Evolutionary conservation across 2,113 vertebrate species (phyloP).

Genomic region (Elephas maximus): DNA sequence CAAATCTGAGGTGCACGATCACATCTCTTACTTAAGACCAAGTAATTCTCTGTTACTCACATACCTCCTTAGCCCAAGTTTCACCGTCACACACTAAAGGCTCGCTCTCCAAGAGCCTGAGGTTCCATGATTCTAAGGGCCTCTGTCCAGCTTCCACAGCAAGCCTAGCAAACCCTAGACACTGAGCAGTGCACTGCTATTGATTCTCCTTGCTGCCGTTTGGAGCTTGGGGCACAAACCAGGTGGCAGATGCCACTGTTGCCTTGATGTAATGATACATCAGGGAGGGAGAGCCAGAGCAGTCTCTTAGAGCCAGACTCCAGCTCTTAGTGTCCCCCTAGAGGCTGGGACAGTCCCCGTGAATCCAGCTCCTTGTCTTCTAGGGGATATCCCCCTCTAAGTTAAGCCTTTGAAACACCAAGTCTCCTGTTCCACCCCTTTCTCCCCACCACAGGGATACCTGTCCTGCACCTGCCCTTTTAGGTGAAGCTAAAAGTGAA

Average conservation of each 20-base stretch:
- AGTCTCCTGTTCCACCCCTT: not conserved
- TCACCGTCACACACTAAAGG: not conserved
- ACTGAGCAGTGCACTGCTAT: fast-evolving
- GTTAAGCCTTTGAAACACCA: not conserved
- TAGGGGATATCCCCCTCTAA: not conserved
- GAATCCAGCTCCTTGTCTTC: not conserved
- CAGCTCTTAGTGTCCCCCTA: not conserved
- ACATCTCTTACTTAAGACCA: not conserved
- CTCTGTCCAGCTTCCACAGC: not conserved
- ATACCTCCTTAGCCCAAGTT: not conserved
- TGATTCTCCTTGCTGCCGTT: fast-evolving
- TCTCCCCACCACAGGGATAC: too few relatives aligned
- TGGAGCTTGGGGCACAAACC: not conserved
- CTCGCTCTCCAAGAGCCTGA: not conserved
- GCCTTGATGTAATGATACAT: fast-evolving
- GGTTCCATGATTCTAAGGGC: not conserved
- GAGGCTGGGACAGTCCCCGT: too few relatives aligned
- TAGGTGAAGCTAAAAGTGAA: not conserved
- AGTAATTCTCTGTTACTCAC: not conserved
- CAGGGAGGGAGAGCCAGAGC: not conserved
- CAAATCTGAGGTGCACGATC: not conserved
- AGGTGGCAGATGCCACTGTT: fast-evolving
- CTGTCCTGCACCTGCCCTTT: not conserved
- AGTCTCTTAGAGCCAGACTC: not conserved
- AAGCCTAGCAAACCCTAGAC: not conserved